These are phyloP conservation scores for Chrysocyon brachyurus DNA, from an alignment of 2,797 vertebrate genomes.

Conservation along the genomic window DNA sequence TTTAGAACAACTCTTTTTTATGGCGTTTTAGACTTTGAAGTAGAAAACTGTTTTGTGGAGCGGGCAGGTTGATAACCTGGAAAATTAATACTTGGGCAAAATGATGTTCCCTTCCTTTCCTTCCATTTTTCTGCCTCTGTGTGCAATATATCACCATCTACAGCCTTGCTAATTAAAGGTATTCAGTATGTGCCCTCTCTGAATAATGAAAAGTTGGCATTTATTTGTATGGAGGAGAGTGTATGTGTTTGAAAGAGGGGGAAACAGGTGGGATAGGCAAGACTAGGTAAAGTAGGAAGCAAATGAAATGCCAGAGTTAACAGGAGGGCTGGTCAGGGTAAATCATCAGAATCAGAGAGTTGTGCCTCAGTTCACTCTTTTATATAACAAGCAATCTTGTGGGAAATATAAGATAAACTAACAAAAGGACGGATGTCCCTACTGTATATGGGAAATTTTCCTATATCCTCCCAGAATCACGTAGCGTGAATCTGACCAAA, in stretches of 20 bases:
- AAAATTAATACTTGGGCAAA: slow-evolving; percentile 37
- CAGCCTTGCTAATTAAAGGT: neutral
- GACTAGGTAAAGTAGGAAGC: neutral
- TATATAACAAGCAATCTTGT: neutral
- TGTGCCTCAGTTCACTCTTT: neutral
- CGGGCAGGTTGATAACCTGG: neutral
- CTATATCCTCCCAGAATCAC: neutral
- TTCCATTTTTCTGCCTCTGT: neutral
- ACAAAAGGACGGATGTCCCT: neutral
- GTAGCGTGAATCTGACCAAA: neutral
- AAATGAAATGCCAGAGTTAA: neutral
- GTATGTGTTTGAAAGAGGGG: neutral
- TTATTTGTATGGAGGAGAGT: neutral
- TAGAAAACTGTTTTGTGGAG: neutral
- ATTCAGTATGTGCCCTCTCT: neutral
- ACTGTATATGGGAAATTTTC: neutral
- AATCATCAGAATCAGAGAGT: neutral
- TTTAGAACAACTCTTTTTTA: slow-evolving; percentile 2
- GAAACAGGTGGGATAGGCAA: neutral
- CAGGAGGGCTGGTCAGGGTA: neutral
- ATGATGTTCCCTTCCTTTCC: slow-evolving; percentile 25
- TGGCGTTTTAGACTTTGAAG: neutral
- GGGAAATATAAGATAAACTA: neutral
- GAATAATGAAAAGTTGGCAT: neutral
- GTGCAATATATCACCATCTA: neutral